These are phyloP conservation scores for Drosophila azteca DNA, from an alignment of 1,140 invertebrate species.

Conservation along the genomic window DNA sequence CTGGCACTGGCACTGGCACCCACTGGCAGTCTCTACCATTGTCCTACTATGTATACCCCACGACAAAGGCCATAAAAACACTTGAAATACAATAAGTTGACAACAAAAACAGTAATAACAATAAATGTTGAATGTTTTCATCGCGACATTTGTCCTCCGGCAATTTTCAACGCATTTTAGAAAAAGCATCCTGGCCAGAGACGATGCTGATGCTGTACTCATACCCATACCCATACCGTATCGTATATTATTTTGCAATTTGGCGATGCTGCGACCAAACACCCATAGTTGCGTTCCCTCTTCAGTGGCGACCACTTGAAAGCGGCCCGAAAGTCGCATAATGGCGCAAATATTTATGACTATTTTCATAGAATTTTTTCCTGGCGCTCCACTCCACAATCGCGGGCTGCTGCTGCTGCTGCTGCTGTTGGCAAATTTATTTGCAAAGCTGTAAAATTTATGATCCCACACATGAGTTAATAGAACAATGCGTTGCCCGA, in stretches of 20 bases:
- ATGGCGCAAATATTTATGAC: slow-evolving; percentile 77
- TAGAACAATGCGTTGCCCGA: slow-evolving; percentile 65
- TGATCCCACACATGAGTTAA: slow-evolving; percentile 73
- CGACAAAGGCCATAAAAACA: slow-evolving; percentile 56
- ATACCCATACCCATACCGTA: not conserved
- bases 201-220: not conserved
- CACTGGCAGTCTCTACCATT: not conserved
- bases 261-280: slow-evolving; percentile 35
- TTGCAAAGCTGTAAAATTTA: slow-evolving; percentile 75
- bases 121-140: slow-evolving; percentile 75
- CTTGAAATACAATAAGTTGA: slow-evolving; percentile 72
- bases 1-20: not conserved
- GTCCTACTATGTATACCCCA: not conserved
- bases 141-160: slow-evolving; percentile 67
- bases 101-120: slow-evolving; percentile 60
- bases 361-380: slow-evolving; percentile 55
- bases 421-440: slow-evolving; percentile 50
- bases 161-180: slow-evolving; percentile 68
- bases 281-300: slow-evolving; percentile 8
- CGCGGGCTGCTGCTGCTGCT: not conserved
- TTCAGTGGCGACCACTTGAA: slow-evolving; percentile 54
- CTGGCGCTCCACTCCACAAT: not conserved
- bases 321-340: slow-evolving; percentile 59
- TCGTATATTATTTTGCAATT: slow-evolving; percentile 70
- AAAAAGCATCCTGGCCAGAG: slow-evolving; percentile 33